Conservation (phyloP, 2,888 invertebrate species). For the Leptinotarsa juncta region DNA sequence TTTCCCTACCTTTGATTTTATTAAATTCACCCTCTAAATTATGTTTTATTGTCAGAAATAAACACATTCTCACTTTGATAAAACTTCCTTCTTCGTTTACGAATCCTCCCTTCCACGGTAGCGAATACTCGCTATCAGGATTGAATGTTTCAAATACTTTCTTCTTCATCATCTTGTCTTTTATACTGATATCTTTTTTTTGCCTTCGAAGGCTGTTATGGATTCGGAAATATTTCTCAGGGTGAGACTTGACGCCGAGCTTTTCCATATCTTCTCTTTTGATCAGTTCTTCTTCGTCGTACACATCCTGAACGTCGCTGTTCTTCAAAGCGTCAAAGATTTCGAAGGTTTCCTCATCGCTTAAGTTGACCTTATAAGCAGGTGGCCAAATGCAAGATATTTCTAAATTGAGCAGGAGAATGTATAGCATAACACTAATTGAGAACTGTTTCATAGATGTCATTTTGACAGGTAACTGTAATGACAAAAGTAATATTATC, state of each 20-base stretch:
- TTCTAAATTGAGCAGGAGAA: slow-evolving; percentile 11
- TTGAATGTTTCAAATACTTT: slow-evolving; percentile 48
- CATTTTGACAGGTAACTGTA: slow-evolving; percentile 16
- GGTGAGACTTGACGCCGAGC: slow-evolving; percentile 28
- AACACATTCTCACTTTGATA: slow-evolving; percentile 4
- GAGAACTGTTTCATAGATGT: slow-evolving; percentile 22
- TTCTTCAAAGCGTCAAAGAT: slow-evolving; percentile 60
- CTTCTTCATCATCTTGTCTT: slow-evolving; percentile 33
- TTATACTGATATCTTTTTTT: slow-evolving; percentile 23
- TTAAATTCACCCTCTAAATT: too few relatives aligned
- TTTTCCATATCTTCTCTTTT: slow-evolving; percentile 44
- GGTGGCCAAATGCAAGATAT: slow-evolving; percentile 60
- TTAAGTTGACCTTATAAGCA: slow-evolving; percentile 59
- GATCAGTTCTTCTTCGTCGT: slow-evolving; percentile 63
- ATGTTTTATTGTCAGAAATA: too few relatives aligned
- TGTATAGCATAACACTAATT: background rate
- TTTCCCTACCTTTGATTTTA: too few relatives aligned
- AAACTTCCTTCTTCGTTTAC: slow-evolving; percentile 49
- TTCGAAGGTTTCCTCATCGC: slow-evolving; percentile 61
- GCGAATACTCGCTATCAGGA: slow-evolving; percentile 52
- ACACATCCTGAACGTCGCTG: slow-evolving; percentile 61
- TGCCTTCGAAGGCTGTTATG: slow-evolving; percentile 36
- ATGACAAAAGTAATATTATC: background rate
- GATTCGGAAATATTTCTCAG: slow-evolving; percentile 47
- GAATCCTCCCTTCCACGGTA: slow-evolving; percentile 56